Percentiles rank a stretch among this genome's conserved stretches.
phyloP scores from a whole-genome alignment of 2,113 vertebrate species.

The Cricetomys ansorgei region DNA sequence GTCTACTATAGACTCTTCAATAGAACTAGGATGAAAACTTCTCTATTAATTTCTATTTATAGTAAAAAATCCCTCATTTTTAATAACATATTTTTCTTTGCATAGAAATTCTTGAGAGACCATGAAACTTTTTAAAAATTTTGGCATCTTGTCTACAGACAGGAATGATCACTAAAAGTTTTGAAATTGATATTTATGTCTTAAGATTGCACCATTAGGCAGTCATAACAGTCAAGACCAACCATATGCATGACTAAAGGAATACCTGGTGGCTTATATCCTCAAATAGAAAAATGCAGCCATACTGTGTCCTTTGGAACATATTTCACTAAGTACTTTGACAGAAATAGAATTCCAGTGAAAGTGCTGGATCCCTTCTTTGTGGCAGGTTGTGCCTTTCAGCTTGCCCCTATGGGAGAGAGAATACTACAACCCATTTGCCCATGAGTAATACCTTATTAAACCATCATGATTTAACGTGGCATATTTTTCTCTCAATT shows the following conservation, averaged over 20 bases:
- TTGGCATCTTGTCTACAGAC: background rate
- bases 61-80: background rate
- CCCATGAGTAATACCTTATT: conserved; percentile 74
- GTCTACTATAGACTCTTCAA: conserved; percentile 64
- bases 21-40: conserved; percentile 52
- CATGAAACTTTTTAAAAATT: conserved; percentile 21
- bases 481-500: conserved; percentile 73
- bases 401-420: conserved; percentile 39
- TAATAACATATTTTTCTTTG: conserved; percentile 36
- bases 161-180: background rate
- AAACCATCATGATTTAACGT: conserved; percentile 76
- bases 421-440: conserved; percentile 69
- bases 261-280: background rate
- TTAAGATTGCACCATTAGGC: background rate
- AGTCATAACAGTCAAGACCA: background rate
- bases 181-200: conserved; percentile 48
- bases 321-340: background rate
- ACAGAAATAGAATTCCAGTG: conserved; percentile 33
- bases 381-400: conserved; percentile 55
- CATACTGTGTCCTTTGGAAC: background rate
- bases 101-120: conserved; percentile 43
- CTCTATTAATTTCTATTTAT: conserved; percentile 35
- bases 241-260: background rate
- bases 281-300: conserved; percentile 11
- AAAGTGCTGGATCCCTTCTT: conserved; percentile 33